These are phyloP conservation scores for Proctacanthus coquilletti DNA, from an alignment of 1,140 invertebrate species.

Conservation along the genomic window DNA sequence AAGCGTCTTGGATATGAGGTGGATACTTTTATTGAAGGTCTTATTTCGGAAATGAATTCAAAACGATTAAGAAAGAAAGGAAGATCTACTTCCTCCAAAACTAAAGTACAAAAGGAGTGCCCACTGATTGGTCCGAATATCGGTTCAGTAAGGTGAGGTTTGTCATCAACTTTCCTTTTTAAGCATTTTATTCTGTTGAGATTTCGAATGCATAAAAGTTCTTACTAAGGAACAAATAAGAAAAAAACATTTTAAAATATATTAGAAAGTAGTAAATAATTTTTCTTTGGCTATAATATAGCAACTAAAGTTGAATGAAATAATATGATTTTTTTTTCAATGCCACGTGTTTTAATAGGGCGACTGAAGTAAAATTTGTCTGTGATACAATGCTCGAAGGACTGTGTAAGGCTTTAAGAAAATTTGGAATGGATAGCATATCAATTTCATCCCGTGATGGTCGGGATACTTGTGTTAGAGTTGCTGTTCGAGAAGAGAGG, in stretches of 20 bases:
- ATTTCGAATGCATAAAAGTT: too few species aligned
- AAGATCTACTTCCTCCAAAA: constrained; percentile 1
- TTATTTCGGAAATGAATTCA: constrained; percentile 26
- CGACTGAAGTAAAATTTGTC: constrained; percentile 30
- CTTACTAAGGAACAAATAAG: too few species aligned
- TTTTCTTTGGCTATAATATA: too few species aligned
- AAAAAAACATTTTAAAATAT: too few species aligned
- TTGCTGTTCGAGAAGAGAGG: constrained; percentile 34
- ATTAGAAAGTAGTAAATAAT: too few species aligned
- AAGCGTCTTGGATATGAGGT: constrained; percentile 33
- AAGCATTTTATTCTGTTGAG: neutral
- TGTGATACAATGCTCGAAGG: constrained; percentile 39
- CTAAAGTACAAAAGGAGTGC: constrained; percentile 5
- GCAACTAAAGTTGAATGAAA: too few species aligned
- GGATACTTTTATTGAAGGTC: constrained; percentile 34
- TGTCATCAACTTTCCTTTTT: neutral
- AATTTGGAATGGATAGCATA: constrained; percentile 48
- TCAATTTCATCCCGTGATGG: constrained; percentile 14
- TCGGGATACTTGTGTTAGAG: constrained; percentile 4
- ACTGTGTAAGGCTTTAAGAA: constrained; percentile 41
- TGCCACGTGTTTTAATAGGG: constrained; percentile 2
- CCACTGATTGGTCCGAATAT: too few species aligned
- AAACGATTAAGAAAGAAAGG: constrained; percentile 9
- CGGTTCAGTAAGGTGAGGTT: neutral
- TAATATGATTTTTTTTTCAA: too few species aligned